Evolutionary conservation across 2,113 vertebrate genomes (phyloP), one percentile per base, ranked within the genome.

Genomic region (Ophthalmolycus amberensis): DNA sequence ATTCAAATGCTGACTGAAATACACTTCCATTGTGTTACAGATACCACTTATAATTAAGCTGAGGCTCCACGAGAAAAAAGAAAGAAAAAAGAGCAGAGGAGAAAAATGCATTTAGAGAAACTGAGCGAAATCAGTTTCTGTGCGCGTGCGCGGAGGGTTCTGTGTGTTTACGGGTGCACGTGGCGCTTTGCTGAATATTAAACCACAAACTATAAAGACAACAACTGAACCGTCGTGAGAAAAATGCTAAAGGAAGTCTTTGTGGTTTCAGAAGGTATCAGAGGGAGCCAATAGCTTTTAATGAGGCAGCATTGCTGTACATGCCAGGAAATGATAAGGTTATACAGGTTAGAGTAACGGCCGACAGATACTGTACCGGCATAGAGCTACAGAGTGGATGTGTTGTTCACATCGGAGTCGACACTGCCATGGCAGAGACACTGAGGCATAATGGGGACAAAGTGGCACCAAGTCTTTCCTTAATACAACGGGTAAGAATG

Each of bases 41-140:
- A 91, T 92, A 93, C 91, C 90, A 91, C 85, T 92, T 91, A 90
- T 93, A 94, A 94, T 94, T 94, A 94, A 92, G 87, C 91, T 88
- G 92, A 92, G 88, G 90, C 89, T 90, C 93, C 90, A 89, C 89
- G 81, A 91, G 89, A 40, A 64, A 14, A 52, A 84, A 93, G 14
- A 52, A 22, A 52, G 42, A 58, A 69, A 77, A 71, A 85, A 75
- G 66, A 85, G 68, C 60, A 72, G 79, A 63, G 74, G 69, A 78
- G 79, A 66, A 89, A 88, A 89, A 86, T 85, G 76, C 75, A 81
- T 91, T 89, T 89, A 89, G 87, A 89, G 83, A 91, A 91, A 90
- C 71, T 29, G 75, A 89, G 84, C 79, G 76, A 90, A 92, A 90
- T 82, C 80, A 82, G 85, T 80, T 85, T 90, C 50, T 64, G 42